Evolutionary conservation across 2,797 vertebrate genomes (phyloP).

Genomic region (Premnoplex brunnescens): DNA sequence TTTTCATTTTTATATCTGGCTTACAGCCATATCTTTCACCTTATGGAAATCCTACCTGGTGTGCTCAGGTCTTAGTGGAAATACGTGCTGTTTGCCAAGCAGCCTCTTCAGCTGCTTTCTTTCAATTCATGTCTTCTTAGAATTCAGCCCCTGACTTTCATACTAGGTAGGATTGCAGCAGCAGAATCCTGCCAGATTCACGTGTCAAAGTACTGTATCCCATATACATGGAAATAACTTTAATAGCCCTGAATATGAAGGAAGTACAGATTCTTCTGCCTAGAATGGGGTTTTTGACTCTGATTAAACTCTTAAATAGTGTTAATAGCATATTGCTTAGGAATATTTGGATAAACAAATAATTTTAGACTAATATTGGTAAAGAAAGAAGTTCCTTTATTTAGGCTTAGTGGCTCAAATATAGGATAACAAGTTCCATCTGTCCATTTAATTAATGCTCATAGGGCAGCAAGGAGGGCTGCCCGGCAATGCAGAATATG

Average conservation of each 20-base stretch:
- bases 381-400: background rate
- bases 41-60: background rate
- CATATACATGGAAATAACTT: background rate
- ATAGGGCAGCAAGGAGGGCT: background rate
- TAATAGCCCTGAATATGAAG: background rate
- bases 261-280: background rate
- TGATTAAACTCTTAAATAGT: background rate
- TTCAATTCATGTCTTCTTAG: slow-evolving; percentile 7
- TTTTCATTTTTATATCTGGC: slow-evolving; percentile 33
- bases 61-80: slow-evolving; percentile 13
- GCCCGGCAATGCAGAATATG: background rate
- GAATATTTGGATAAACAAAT: background rate
- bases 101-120: slow-evolving; percentile 10
- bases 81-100: background rate
- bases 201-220: background rate
- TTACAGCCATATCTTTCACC: slow-evolving; percentile 3
- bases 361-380: background rate
- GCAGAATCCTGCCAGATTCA: background rate
- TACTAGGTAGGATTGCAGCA: background rate
- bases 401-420: background rate
- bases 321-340: background rate
- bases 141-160: slow-evolving; percentile 13
- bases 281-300: background rate
- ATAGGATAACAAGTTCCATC: background rate
- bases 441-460: slow-evolving; percentile 12